phyloP scores from a whole-genome alignment of 37 sponge, comb jelly and placozoan genomes.

The Geodia barretti region DNA sequence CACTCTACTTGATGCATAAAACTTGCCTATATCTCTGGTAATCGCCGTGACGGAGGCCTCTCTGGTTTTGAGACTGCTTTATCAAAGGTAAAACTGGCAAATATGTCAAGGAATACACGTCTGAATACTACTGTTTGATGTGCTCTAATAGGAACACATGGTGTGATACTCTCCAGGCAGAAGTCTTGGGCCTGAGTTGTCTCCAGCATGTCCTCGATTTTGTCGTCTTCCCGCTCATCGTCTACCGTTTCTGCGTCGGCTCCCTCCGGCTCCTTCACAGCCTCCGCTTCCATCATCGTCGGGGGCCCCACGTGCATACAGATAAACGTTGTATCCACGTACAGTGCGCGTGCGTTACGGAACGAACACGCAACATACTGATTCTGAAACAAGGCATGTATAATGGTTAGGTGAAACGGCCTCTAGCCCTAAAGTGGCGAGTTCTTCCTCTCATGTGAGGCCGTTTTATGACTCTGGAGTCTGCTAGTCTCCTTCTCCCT shows the following conservation, averaged over 20 bases:
- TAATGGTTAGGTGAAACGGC: not conserved
- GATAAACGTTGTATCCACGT: not conserved
- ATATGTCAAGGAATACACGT: not conserved
- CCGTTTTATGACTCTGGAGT: not conserved
- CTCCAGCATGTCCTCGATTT: not conserved
- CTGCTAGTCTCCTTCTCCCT: not conserved
- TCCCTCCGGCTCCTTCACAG: not conserved
- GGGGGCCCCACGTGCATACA: too few relatives aligned
- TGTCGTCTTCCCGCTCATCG: not conserved
- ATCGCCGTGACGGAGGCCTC: slow-evolving; percentile 95
- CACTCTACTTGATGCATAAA: too few relatives aligned
- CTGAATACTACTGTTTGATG: not conserved
- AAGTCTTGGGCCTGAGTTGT: not conserved
- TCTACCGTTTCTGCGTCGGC: not conserved
- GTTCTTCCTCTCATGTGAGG: not conserved
- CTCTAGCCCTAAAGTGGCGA: not conserved
- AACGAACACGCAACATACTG: too few relatives aligned
- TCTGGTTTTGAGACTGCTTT: slow-evolving; percentile 89
- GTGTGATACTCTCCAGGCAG: slow-evolving; percentile 31
- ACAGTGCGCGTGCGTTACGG: not conserved
- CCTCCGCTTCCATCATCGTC: not conserved
- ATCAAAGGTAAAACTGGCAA: slow-evolving; percentile 84
- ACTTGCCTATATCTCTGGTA: slow-evolving; percentile 95
- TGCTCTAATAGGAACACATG: not conserved
- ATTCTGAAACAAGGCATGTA: not conserved